Evolutionary conservation across 1,140 invertebrate genomes (phyloP).

Genomic region (Rhopalosiphum maidis): DNA sequence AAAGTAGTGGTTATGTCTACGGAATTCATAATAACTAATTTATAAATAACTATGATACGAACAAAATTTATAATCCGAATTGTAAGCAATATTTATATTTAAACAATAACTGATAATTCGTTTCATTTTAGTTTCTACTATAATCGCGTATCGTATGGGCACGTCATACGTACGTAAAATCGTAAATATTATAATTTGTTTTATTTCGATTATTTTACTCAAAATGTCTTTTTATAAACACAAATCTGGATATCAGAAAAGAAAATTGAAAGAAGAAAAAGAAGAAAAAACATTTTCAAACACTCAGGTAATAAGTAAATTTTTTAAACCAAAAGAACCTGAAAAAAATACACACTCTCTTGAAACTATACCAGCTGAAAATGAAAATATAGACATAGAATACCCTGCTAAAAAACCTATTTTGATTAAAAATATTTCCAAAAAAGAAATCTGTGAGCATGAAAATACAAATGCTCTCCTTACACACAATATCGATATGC

Average conservation of each 20-base stretch:
- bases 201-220: no score
- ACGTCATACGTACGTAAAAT: no score
- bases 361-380: slow-evolving; percentile 2
- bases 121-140: no score
- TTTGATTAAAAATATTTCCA: background rate
- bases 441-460: background rate
- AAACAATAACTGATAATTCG: no score
- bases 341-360: background rate
- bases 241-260: slow-evolving; percentile 17
- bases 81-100: no score
- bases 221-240: slow-evolving; percentile 29
- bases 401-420: background rate
- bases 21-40: no score
- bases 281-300: slow-evolving; percentile 16
- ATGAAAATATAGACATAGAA: background rate
- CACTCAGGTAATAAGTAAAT: slow-evolving; percentile 28
- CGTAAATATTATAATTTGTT: no score
- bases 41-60: no score
- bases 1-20: no score
- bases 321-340: background rate
- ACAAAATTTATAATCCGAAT: no score
- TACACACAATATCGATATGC: background rate
- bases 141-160: no score
- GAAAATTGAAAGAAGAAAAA: slow-evolving; percentile 31
- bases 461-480: background rate